These are phyloP conservation scores for Macrocentrus cingulum DNA, from an alignment of 1,140 invertebrate genomes.

Conservation along the genomic window DNA sequence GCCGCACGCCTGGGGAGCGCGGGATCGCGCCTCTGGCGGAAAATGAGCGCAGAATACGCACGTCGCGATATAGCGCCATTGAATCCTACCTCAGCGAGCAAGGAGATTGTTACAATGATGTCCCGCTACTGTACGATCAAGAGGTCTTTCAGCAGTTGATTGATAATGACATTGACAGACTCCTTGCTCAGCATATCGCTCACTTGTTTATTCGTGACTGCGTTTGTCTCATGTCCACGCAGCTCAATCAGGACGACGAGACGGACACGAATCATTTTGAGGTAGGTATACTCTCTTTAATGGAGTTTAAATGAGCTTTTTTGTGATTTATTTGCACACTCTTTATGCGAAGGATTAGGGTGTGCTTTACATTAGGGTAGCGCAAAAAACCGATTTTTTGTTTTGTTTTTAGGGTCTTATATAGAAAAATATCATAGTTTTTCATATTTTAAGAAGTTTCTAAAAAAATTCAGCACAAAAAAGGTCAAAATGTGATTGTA, in stretches of 20 bases:
- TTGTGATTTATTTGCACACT: background rate
- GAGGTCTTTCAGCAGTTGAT: slow-evolving; percentile 79
- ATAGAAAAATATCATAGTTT: background rate
- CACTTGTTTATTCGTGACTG: slow-evolving; percentile 99
- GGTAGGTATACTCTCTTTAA: slow-evolving; percentile 64
- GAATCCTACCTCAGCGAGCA: slow-evolving; percentile 92
- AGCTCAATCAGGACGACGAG: slow-evolving; percentile 90
- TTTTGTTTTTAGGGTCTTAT: too few relatives aligned
- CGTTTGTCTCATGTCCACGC: slow-evolving; percentile 94
- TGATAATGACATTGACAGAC: slow-evolving; percentile 86
- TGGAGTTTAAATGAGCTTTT: slow-evolving; percentile 9
- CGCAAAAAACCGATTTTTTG: too few relatives aligned
- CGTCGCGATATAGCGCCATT: slow-evolving; percentile 97
- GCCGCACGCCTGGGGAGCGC: slow-evolving; percentile 90
- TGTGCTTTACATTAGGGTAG: too few relatives aligned
- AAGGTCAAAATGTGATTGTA: too few relatives aligned
- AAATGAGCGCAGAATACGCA: slow-evolving; percentile 85
- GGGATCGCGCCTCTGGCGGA: slow-evolving; percentile 76
- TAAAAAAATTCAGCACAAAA: too few relatives aligned
- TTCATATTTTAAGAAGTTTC: too few relatives aligned
- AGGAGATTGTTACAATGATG: slow-evolving; percentile 89
- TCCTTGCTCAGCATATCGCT: slow-evolving; percentile 91
- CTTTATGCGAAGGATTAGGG: too few relatives aligned
- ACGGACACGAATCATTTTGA: slow-evolving; percentile 99
- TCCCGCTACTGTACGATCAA: slow-evolving; percentile 84